Evolutionary conservation across 2,797 vertebrate genomes (phyloP).

Genomic region (Choloepus didactylus): DNA sequence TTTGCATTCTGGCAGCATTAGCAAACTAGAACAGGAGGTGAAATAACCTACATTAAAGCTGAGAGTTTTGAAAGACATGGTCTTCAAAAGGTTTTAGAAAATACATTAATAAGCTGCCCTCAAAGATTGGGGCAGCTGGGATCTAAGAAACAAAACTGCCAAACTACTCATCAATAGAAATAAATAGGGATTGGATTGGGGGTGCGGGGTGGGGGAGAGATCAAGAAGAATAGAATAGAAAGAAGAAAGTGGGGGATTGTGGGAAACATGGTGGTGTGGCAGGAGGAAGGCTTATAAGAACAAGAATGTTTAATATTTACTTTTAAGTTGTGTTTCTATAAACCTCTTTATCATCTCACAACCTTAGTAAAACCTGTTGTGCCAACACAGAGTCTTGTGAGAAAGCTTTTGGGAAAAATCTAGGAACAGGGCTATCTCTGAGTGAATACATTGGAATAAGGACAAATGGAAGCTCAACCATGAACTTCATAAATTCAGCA

Average conservation of each 20-base stretch:
- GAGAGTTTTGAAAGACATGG: constrained; percentile 31
- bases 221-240: not conserved
- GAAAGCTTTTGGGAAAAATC: constrained; percentile 20
- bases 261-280: not conserved
- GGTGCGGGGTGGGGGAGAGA: not conserved
- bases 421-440: not conserved
- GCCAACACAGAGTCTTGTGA: not conserved
- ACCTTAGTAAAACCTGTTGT: not conserved
- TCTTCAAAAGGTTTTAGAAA: not conserved
- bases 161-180: constrained; percentile 13
- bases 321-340: constrained; percentile 22
- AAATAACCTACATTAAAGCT: not conserved
- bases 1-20: no score
- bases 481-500: not conserved
- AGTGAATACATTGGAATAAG: not conserved
- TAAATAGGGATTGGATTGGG: not conserved
- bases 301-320: not conserved
- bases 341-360: constrained; percentile 1
- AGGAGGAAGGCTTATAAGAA: not conserved
- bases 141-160: not conserved
- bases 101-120: not conserved
- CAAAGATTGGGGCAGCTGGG: not conserved
- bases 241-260: not conserved
- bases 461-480: not conserved
- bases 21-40: not conserved